A percentile compares a stretch with the other conserved stretches of the same genome.
phyloP scores from a whole-genome alignment of 1,140 invertebrate genomes.

The Tetragnatha versicolor region DNA sequence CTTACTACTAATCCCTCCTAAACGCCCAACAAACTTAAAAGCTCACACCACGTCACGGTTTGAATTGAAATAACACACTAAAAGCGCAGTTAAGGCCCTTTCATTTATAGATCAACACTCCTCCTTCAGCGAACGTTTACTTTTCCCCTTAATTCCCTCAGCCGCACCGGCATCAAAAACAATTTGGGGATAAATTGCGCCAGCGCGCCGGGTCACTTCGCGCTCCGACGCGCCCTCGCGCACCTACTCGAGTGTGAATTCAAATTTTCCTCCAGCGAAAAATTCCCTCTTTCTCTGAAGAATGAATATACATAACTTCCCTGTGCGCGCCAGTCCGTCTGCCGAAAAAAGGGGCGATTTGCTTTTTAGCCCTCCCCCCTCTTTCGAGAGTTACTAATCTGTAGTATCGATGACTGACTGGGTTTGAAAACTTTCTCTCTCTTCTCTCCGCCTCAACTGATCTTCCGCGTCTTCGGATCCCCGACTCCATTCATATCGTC shows the following conservation, averaged over 20 bases:
- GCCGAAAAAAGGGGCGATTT: background rate
- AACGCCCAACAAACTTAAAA: no score
- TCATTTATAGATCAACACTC: no score
- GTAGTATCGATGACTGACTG: constrained; percentile 46
- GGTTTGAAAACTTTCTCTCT: constrained; percentile 37
- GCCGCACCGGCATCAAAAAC: constrained; percentile 39
- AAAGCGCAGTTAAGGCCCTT: no score
- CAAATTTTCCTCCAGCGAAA: constrained; percentile 1
- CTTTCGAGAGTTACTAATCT: constrained; percentile 43
- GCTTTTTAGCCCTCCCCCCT: constrained; percentile 26
- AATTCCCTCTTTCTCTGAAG: background rate
- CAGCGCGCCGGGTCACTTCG: constrained; percentile 3
- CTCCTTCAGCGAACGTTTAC: no score
- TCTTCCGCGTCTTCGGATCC: constrained; percentile 42
- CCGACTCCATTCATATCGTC: constrained; percentile 52
- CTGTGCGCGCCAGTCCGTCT: background rate
- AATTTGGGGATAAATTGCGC: constrained; percentile 41
- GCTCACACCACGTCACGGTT: no score
- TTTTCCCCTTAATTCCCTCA: no score
- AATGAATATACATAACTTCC: constrained; percentile 51
- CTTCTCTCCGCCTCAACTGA: constrained; percentile 40
- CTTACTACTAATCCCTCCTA: no score
- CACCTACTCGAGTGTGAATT: constrained; percentile 44
- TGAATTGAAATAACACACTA: no score
- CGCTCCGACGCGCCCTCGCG: constrained; percentile 12